Base-by-base conservation (phyloP, 2,113 vertebrate species). In the Papio anubis region DNA sequence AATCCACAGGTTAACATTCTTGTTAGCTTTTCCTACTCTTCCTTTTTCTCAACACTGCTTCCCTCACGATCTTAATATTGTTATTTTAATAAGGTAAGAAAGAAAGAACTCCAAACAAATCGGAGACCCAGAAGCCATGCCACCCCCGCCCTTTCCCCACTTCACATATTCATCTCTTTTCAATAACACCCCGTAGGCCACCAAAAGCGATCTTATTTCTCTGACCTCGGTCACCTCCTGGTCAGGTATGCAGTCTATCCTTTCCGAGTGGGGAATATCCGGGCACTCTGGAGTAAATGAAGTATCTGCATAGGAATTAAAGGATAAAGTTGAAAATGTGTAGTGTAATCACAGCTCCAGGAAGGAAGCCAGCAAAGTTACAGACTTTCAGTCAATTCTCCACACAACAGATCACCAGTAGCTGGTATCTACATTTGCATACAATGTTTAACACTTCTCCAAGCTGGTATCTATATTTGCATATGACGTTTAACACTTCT, bases 161-260 rank as follows among this genome's bases (percentile, higher is more conserved):
- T 23, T 75, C 66, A 52, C 25, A 76, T 6, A 38, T 14, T 43
- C 5, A 61, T 68, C 59, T 70, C 43, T 86, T 90, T 70, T 68
- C 25, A 80, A 90, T 70, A 72, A 92, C 79, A 64, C 21, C 88
- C 30, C 40, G 13, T 8, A 64, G 17, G 30, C 72, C 64, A 73
- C 40, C 4, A 48, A 32, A 38, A 72, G 32, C 17, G 11, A 88
- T 4, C 40, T 61, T 55, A 82, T 85, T 93, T 80, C 64, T 92
- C 98, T 97, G 66, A 98, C 98, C 98, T 98, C 84, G 76, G 97
- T 89, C 66, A 95, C 97, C 52, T 1, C 3, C 35, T 61, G 12
- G 6, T 88, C 97, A 13, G 97, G 96, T 0, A 61, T 21, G 4
- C 98, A 98, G 70, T 98, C 97, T 93, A 98, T 97, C 68, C 98